These are phyloP conservation scores for Stenichneumon culpator DNA, from an alignment of 2,888 invertebrate genomes.

Conservation along the genomic window DNA sequence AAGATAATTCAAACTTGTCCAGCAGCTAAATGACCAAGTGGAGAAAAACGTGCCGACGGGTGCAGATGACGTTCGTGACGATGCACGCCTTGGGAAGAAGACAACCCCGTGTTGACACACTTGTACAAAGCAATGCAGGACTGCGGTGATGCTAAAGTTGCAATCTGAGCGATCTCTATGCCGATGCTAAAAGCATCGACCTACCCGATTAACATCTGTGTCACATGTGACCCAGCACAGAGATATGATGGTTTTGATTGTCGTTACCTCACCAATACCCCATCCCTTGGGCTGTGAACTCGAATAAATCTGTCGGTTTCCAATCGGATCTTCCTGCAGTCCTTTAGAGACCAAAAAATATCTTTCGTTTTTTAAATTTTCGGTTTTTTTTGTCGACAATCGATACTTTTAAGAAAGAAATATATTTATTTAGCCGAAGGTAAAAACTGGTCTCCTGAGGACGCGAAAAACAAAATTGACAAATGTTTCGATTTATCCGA, in stretches of 20 bases:
- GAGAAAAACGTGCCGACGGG: conserved; percentile 70
- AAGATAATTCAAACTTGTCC: conserved; percentile 84
- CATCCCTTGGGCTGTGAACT: conserved; percentile 76
- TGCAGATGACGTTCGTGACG: conserved; percentile 43
- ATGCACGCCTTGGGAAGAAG: conserved; percentile 69
- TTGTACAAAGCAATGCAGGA: conserved; percentile 80
- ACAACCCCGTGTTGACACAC: conserved; percentile 75
- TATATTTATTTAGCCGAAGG: not conserved
- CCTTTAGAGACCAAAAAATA: not conserved
- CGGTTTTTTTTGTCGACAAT: not conserved
- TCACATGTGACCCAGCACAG: conserved; percentile 82
- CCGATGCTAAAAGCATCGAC: conserved; percentile 79
- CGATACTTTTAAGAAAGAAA: not conserved
- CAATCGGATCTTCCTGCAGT: not conserved
- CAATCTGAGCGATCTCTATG: conserved; percentile 76
- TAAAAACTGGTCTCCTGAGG: not conserved
- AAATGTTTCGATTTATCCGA: conserved; percentile 71
- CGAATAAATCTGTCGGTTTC: conserved; percentile 73
- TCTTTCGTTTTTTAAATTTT: not conserved
- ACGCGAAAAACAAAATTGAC: not conserved
- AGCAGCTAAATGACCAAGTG: conserved; percentile 81
- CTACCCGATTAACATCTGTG: conserved; percentile 82
- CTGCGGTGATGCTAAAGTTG: conserved; percentile 75
- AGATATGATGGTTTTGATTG: conserved; percentile 84
- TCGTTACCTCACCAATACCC: conserved; percentile 78